Evolutionary conservation across 2,113 vertebrate genomes (phyloP).

Genomic region (Gallinago jamesoni): DNA sequence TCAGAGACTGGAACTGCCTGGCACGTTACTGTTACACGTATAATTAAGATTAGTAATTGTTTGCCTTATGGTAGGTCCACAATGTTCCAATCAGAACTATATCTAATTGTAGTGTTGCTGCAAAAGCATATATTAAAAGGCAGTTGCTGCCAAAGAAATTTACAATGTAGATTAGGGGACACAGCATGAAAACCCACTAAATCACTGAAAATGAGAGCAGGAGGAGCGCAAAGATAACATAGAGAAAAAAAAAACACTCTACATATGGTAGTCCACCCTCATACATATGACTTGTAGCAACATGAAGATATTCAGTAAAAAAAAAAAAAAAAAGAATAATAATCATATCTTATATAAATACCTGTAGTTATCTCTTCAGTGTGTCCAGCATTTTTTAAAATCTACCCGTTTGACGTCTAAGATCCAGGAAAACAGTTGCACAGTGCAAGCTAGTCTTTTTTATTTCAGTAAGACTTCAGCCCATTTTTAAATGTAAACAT

Average conservation of each 20-base stretch:
- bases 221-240: neutral
- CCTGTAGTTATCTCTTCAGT: neutral
- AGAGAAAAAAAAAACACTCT: neutral
- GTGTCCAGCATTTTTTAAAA: neutral
- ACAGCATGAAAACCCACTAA: neutral
- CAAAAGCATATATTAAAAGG: neutral
- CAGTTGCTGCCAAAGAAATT: neutral
- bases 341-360: neutral
- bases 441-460: neutral
- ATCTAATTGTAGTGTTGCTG: neutral
- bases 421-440: neutral
- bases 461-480: neutral
- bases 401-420: neutral
- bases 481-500: neutral
- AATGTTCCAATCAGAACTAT: neutral
- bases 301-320: neutral
- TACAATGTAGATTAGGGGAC: neutral
- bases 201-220: neutral
- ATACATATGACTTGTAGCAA: neutral
- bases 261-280: neutral
- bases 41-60: neutral
- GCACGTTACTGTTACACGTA: neutral
- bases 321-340: neutral
- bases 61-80: neutral
- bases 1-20: neutral